These are phyloP conservation scores for Drosophila kurseongensis DNA, from an alignment of 1,140 invertebrate species.

Conservation along the genomic window DNA sequence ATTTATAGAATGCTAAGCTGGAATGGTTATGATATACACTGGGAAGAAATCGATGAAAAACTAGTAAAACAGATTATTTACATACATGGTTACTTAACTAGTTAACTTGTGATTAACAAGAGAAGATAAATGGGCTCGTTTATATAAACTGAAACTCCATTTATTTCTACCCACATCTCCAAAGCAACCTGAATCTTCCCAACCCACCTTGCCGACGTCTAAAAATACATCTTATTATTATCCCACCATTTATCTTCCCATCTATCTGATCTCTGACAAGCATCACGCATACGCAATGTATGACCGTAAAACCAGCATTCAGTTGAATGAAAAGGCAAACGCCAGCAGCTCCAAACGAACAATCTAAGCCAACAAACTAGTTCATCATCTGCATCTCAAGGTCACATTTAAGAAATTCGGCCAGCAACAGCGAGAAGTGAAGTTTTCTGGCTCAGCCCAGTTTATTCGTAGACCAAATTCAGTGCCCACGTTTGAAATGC, in stretches of 20 bases:
- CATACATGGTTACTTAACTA: no score
- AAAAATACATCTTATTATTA: constrained; percentile 4
- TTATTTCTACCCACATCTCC: not conserved
- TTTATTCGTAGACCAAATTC: constrained; percentile 4
- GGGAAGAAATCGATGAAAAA: no score
- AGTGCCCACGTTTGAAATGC: constrained; percentile 23
- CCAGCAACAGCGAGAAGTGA: constrained; percentile 27
- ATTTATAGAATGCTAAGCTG: no score
- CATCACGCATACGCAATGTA: constrained; percentile 41
- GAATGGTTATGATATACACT: no score
- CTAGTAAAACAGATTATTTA: no score
- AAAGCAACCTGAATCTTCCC: not conserved
- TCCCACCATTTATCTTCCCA: constrained; percentile 33
- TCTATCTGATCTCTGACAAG: constrained; percentile 12
- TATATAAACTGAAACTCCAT: not conserved
- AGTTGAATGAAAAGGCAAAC: constrained; percentile 37
- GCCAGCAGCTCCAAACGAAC: constrained; percentile 18
- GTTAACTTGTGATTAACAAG: no score
- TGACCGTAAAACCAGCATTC: constrained; percentile 15
- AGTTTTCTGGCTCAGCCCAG: constrained; percentile 18
- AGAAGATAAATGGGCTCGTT: no score
- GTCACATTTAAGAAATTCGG: constrained; percentile 34
- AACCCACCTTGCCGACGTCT: not conserved
- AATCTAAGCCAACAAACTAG: constrained; percentile 36
- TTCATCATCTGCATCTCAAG: constrained; percentile 42